Conservation (phyloP, 1,140 invertebrate genomes). For the Ladona fulva region DNA sequence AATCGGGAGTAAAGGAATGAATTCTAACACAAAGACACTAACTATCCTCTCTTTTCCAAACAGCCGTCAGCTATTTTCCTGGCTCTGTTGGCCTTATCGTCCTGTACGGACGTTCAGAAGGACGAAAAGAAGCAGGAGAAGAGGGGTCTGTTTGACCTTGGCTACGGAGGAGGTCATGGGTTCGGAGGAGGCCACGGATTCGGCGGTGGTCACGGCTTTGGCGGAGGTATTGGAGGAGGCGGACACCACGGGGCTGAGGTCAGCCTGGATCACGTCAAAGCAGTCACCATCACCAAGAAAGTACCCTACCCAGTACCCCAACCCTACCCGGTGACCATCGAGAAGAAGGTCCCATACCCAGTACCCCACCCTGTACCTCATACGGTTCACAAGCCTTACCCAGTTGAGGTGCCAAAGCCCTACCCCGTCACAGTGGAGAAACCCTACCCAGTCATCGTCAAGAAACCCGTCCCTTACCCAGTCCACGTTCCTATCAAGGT, state of each 20-base stretch:
- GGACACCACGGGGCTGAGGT: conserved; percentile 17
- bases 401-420: conserved; percentile 14
- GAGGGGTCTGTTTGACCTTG: not conserved
- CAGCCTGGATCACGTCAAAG: conserved; percentile 35
- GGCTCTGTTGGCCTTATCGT: not conserved
- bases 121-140: conserved; percentile 12
- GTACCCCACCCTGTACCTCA: conserved; percentile 25
- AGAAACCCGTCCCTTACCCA: conserved; percentile 23
- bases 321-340: conserved; percentile 37
- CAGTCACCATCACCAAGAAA: conserved; percentile 40
- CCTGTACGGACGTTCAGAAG: not conserved
- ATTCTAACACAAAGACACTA: no score
- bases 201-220: not conserved
- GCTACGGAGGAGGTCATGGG: not conserved
- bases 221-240: not conserved
- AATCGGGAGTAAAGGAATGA: no score
- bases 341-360: conserved; percentile 33
- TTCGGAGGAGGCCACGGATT: not conserved
- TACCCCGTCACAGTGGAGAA: conserved; percentile 25
- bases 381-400: conserved; percentile 25
- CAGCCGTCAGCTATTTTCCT: not conserved
- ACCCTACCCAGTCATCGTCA: not conserved
- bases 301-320: conserved; percentile 36
- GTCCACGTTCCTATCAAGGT: conserved; percentile 26
- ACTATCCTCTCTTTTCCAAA: no score